These are phyloP conservation scores for Orthosia gracilis DNA, from an alignment of 2,888 invertebrate genomes.

Conservation along the genomic window DNA sequence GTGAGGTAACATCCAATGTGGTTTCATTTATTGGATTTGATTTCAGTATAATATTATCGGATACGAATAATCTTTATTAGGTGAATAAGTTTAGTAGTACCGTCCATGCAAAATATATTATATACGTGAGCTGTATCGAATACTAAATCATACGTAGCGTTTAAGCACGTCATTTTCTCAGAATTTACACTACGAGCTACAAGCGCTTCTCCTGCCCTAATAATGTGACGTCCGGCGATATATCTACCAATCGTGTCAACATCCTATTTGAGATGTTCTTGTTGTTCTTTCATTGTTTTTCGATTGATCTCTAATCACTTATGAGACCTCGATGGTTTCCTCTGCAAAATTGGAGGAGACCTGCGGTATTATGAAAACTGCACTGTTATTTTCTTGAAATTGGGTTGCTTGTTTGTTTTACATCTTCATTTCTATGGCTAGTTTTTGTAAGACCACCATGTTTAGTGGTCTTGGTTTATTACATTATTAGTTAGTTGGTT, in stretches of 20 bases:
- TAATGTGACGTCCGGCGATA: slow-evolving; percentile 4
- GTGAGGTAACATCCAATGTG: slow-evolving; percentile 12
- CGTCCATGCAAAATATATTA: slow-evolving; percentile 20
- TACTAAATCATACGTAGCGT: slow-evolving; percentile 21
- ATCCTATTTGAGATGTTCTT: slow-evolving; percentile 11
- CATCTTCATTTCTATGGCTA: not conserved
- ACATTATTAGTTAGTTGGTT: slow-evolving; percentile 24
- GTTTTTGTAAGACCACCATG: not conserved
- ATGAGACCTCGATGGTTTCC: not conserved
- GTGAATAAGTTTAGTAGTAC: not conserved
- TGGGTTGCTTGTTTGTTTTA: not conserved
- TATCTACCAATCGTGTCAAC: slow-evolving; percentile 25
- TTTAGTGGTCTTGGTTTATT: slow-evolving; percentile 25
- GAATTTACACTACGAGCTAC: slow-evolving; percentile 25
- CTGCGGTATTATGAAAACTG: not conserved
- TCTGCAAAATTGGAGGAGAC: not conserved
- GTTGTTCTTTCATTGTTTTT: slow-evolving; percentile 11
- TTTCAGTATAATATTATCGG: slow-evolving; percentile 8
- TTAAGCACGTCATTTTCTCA: slow-evolving; percentile 9
- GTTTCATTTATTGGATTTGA: slow-evolving; percentile 6
- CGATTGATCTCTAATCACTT: slow-evolving; percentile 1
- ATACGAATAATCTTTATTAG: slow-evolving; percentile 15
- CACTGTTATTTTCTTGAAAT: not conserved
- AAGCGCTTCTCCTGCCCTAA: slow-evolving; percentile 19
- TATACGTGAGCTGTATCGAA: slow-evolving; percentile 16